A percentile compares a stretch with the other conserved stretches of the same genome.
phyloP scores from a whole-genome alignment of 1,140 invertebrate species.

The Neodiprion pinetum region DNA sequence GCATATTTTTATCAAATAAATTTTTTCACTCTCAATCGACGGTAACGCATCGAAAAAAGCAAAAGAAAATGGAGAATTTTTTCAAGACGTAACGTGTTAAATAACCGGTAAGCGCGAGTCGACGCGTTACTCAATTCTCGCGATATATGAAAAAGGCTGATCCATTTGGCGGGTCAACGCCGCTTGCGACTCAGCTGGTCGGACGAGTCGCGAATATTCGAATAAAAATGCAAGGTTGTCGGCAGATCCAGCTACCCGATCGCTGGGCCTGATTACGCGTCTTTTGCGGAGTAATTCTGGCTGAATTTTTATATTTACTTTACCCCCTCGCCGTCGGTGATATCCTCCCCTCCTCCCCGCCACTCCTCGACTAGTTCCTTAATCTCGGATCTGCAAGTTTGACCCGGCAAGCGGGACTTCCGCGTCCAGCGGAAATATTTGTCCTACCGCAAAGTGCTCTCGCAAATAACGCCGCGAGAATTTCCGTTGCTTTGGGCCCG shows the following conservation, averaged over 20 bases:
- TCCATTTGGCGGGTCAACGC: too few relatives aligned
- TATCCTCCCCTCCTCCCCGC: not conserved
- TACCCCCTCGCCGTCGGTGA: too few relatives aligned
- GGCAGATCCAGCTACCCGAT: not conserved
- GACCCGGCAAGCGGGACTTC: not conserved
- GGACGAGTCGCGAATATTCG: not conserved
- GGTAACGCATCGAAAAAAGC: too few relatives aligned
- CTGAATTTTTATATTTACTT: not conserved
- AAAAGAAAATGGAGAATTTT: too few relatives aligned
- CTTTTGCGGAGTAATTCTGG: not conserved
- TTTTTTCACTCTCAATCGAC: too few relatives aligned
- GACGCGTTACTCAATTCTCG: too few relatives aligned
- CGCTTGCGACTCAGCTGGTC: not conserved
- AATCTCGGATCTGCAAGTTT: not conserved
- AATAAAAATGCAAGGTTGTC: not conserved
- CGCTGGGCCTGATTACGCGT: not conserved
- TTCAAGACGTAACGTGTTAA: too few relatives aligned
- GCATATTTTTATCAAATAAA: too few relatives aligned
- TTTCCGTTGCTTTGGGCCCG: not conserved
- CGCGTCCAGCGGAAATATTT: not conserved
- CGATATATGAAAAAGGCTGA: too few relatives aligned
- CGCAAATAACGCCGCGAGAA: not conserved
- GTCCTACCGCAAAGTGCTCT: too few relatives aligned
- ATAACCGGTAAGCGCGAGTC: too few relatives aligned
- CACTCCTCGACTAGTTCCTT: not conserved